Evolutionary conservation across 2,888 invertebrate genomes (phyloP), one percentile per base, ranked within the genome.

Genomic region (Nipponacmea schrenckii): DNA sequence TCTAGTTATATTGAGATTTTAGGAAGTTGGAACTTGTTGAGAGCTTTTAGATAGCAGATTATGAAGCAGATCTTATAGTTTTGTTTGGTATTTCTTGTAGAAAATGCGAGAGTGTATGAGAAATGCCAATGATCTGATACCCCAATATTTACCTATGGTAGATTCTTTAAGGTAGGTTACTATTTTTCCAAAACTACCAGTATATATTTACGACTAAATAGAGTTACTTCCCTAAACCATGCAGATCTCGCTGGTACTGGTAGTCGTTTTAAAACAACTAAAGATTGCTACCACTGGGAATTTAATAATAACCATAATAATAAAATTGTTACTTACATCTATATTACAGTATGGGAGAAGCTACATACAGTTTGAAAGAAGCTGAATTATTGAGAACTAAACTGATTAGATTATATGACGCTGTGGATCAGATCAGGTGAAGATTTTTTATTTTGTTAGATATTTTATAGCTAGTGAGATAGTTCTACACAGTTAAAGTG

Each of bases 341-440:
- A 39, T 68, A 71, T 86, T 88, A 76, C 81, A 92, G 94, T 79
- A 93, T 93, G 71, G 98, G 98, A n/a, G 97, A 98, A 89, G 93
- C 95, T 0, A 94, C 94, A 1, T 97, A 96, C 87, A 93, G 93
- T 78, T 89, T 97, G 70, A 91, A 93, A 44, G 95, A 96, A 86
- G 96, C 96, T 12, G 94, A 95, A 87, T 92, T 93, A 3, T 90
- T 96, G 83, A 92, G 96, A 74, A 92, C 93, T 0, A 94, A 95
- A 84, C 93, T 98, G 66, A 93, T 95, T 1, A 94, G 94, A 88
- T 91, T 95, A 69, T 97, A 96, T 0, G 97, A 97, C 89, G 93
- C 92, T 78, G 94, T 98, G 70, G 97, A 97, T 89, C 80, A 84
- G 50, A 75, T 90, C 45, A 90, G 90, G 90, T 90, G 76, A 68